phyloP scores from a whole-genome alignment of 2,113 vertebrate species.

The Caretta caretta region DNA sequence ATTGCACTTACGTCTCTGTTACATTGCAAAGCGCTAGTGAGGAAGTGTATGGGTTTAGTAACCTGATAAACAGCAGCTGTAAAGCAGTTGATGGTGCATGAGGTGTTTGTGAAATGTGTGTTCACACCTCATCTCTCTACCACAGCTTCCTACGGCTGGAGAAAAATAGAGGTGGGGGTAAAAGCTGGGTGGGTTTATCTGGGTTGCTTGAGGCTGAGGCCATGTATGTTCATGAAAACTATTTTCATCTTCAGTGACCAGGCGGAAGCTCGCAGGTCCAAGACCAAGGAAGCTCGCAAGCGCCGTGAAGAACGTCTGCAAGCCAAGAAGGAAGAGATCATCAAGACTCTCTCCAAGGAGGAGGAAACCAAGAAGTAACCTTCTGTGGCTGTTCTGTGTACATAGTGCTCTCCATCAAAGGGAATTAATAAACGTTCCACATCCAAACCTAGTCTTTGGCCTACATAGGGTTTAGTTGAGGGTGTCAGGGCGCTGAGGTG shows the following conservation, averaged over 20 bases:
- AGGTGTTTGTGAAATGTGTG: neutral
- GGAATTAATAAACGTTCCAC: constrained; percentile 33
- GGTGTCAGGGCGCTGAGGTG: accelerated
- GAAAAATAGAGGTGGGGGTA: neutral
- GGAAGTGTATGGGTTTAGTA: neutral
- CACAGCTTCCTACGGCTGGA: neutral
- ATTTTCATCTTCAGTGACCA: constrained; percentile 85
- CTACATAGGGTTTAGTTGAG: accelerated
- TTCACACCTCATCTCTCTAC: neutral
- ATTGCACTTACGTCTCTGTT: neutral
- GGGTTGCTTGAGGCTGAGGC: neutral
- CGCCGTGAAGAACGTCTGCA: constrained; percentile 94
- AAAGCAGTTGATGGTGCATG: neutral
- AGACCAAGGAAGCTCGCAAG: constrained; percentile 98
- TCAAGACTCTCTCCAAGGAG: constrained; percentile 95
- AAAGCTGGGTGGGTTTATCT: neutral
- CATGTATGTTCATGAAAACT: accelerated
- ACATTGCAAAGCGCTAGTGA: neutral
- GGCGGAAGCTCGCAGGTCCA: constrained; percentile 95
- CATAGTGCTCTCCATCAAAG: neutral
- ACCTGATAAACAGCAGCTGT: neutral
- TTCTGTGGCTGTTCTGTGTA: neutral
- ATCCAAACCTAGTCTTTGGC: neutral
- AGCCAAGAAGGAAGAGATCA: constrained; percentile 98
- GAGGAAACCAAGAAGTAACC: constrained; percentile 94